Evolutionary conservation across 2,797 vertebrate species (phyloP).

Genomic region (Poecilia velifera): DNA sequence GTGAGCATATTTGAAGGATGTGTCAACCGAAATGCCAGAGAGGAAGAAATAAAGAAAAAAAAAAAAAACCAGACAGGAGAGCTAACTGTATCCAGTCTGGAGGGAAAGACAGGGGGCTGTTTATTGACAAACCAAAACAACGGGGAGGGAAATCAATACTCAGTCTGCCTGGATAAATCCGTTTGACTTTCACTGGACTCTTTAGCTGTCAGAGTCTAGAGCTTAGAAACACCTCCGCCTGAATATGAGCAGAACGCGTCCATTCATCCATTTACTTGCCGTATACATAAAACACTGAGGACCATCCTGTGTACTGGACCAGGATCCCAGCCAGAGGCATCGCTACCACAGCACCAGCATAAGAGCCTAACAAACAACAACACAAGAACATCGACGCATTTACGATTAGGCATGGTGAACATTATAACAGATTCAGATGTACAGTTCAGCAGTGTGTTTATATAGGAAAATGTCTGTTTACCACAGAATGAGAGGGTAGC

Average conservation of each 20-base stretch:
- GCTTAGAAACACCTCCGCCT: conserved; percentile 22
- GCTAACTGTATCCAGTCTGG: conserved; percentile 54
- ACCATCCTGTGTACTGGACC: conserved; percentile 96
- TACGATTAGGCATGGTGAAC: neutral
- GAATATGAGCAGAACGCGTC: too few relatives aligned
- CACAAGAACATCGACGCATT: neutral
- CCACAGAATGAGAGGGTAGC: conserved; percentile 97
- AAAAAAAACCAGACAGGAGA: conserved; percentile 52
- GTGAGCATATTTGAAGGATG: conserved; percentile 2
- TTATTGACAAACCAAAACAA: conserved; percentile 72
- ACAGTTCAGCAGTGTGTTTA: neutral
- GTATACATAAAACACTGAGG: conserved; percentile 95
- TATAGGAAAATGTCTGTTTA: conserved; percentile 57
- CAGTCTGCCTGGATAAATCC: conserved; percentile 70
- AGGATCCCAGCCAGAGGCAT: conserved; percentile 95
- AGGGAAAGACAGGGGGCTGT: conserved; percentile 41
- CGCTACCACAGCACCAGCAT: conserved; percentile 93
- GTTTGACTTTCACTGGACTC: conserved; percentile 71
- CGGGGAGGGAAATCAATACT: conserved; percentile 69
- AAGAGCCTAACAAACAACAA: conserved; percentile 84
- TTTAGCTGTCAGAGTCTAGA: conserved; percentile 37
- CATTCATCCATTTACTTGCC: conserved; percentile 79
- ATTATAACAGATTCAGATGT: neutral
- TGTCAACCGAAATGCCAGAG: conserved; percentile 49
- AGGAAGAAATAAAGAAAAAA: conserved; percentile 41